Percentiles rank a stretch among this genome's conserved stretches.
These are phyloP conservation scores for Echinometra lucunter DNA, from an alignment of 53 echinoderm and acorn worm genomes.

Conservation along the genomic window DNA sequence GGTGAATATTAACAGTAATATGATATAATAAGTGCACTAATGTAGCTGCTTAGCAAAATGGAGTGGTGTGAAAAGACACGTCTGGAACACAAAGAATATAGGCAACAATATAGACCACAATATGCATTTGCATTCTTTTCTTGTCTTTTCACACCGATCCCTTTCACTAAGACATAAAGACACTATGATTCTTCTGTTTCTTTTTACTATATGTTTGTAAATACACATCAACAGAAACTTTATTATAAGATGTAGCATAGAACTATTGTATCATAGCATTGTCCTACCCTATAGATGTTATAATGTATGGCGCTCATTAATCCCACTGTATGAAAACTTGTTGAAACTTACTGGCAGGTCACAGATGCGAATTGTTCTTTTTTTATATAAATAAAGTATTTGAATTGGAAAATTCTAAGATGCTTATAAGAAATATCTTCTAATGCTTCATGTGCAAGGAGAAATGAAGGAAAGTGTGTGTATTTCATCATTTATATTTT, in stretches of 20 bases:
- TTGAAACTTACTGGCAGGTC: not conserved
- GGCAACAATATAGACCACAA: too few species aligned
- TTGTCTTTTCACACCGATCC: too few species aligned
- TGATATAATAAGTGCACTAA: not conserved
- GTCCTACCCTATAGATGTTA: not conserved
- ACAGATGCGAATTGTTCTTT: not conserved
- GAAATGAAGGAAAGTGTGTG: not conserved
- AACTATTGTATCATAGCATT: constrained; percentile 19
- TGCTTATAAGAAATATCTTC: not conserved
- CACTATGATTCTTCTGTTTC: not conserved
- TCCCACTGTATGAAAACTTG: not conserved
- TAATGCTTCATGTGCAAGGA: not conserved
- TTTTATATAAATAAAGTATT: not conserved
- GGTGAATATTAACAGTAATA: not conserved
- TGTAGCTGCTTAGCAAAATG: not conserved
- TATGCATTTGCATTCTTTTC: too few species aligned
- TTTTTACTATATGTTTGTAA: constrained; percentile 33
- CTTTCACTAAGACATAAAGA: too few species aligned
- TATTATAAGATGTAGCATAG: constrained; percentile 15
- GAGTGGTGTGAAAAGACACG: too few species aligned
- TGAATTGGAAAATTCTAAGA: not conserved
- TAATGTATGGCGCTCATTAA: constrained; percentile 22
- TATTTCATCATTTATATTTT: too few species aligned
- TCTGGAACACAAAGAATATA: too few species aligned
- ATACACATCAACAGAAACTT: not conserved